phyloP scores from a whole-genome alignment of 1,140 invertebrate genomes.

The Mamestra configurata region DNA sequence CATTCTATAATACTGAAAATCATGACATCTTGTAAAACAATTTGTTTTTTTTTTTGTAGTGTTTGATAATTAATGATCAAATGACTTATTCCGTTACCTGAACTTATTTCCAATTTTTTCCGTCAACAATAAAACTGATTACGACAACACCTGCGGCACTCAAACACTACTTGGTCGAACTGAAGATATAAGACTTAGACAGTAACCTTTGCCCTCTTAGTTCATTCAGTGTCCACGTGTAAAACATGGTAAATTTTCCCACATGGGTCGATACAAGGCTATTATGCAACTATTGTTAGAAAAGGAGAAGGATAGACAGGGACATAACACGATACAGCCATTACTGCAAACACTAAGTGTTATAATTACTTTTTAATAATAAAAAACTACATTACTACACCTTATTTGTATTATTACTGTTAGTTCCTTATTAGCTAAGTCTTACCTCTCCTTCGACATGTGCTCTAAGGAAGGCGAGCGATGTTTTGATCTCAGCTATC shows the following conservation, averaged over 20 bases:
- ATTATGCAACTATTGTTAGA: conserved; percentile 9
- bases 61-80: no score
- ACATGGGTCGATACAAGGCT: neutral
- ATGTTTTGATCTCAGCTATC: conserved; percentile 64
- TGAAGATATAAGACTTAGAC: no score
- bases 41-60: no score
- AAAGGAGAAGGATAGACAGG: conserved; percentile 4
- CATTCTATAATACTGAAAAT: neutral
- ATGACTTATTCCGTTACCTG: no score
- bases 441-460: conserved; percentile 52
- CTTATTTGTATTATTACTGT: neutral
- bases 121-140: no score
- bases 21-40: neutral
- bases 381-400: conserved; percentile 25
- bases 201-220: no score
- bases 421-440: neutral
- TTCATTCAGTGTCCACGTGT: neutral
- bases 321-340: conserved; percentile 21
- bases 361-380: conserved; percentile 6
- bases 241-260: neutral
- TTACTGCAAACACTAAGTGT: conserved; percentile 11
- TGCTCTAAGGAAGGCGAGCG: conserved; percentile 52
- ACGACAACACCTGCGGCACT: no score
- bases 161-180: no score
- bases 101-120: no score